A percentile compares a stretch with the other conserved stretches of the same genome.
These are phyloP conservation scores for Belonocnema kinseyi DNA, from an alignment of 1,140 invertebrate species.

Conservation along the genomic window DNA sequence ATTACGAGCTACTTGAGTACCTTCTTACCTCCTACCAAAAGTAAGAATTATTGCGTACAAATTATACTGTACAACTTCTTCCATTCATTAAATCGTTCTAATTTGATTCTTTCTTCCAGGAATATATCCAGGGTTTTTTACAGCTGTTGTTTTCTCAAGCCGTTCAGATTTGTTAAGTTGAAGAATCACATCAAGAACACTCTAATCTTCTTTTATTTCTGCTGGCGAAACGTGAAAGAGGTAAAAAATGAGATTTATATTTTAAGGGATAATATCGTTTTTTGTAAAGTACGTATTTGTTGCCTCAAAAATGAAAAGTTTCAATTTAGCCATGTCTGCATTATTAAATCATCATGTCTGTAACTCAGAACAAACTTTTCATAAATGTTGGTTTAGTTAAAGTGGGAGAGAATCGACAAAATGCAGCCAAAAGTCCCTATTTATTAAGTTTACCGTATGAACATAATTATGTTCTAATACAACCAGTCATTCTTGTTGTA, in stretches of 20 bases:
- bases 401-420: too few species aligned
- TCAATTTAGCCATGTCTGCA: too few species aligned
- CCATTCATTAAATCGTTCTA: conserved; percentile 15
- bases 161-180: conserved; percentile 44
- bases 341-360: too few species aligned
- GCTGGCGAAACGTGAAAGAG: conserved; percentile 64
- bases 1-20: conserved; percentile 51
- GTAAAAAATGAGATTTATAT: conserved; percentile 44
- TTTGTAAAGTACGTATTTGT: too few species aligned
- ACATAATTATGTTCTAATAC: too few species aligned
- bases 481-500: too few species aligned
- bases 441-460: too few species aligned
- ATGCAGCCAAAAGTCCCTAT: too few species aligned
- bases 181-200: conserved; percentile 61
- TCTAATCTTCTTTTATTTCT: conserved; percentile 66
- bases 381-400: too few species aligned
- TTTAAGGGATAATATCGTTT: too few species aligned
- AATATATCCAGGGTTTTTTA: conserved; percentile 54
- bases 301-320: too few species aligned
- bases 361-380: too few species aligned
- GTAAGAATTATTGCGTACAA: conserved; percentile 47
- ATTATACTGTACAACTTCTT: not conserved
- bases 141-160: conserved; percentile 42
- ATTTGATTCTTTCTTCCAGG: conserved; percentile 52
- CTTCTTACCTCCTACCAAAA: conserved; percentile 57